phyloP scores from a whole-genome alignment of 2,888 invertebrate genomes.

The Protophormia terraenovae region DNA sequence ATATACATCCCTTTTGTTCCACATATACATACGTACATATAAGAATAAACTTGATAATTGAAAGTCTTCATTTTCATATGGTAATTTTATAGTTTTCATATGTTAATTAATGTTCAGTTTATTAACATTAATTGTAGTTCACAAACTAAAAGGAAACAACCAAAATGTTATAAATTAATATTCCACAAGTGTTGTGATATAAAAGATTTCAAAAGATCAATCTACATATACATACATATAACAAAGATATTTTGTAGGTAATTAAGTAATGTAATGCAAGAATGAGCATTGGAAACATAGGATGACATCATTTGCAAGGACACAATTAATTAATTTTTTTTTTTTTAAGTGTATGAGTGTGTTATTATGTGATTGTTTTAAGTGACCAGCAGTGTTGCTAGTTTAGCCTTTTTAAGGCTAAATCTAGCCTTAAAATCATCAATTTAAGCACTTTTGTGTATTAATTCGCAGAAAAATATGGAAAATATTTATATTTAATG shows the following conservation, averaged over 20 bases:
- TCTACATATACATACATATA: background rate
- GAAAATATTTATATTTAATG: too few species aligned
- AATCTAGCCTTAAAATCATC: too few species aligned
- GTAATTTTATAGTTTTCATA: conserved; percentile 67
- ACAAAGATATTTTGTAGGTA: conserved; percentile 42
- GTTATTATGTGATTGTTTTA: background rate
- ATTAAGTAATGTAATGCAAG: conserved; percentile 55
- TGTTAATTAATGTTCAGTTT: conserved; percentile 66
- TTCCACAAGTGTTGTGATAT: conserved; percentile 58
- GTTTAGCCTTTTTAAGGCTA: too few species aligned
- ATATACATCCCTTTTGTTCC: conserved; percentile 51
- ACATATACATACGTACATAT: background rate
- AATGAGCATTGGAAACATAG: background rate
- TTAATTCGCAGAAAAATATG: too few species aligned
- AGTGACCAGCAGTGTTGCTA: too few species aligned
- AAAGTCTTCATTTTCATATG: conserved; percentile 50
- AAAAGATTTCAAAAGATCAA: conserved; percentile 53
- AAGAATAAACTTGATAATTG: conserved; percentile 1
- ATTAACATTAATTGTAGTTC: conserved; percentile 66
- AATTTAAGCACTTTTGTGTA: too few species aligned
- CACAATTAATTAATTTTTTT: conserved; percentile 31
- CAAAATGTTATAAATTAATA: conserved; percentile 56
- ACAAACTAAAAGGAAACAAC: conserved; percentile 13
- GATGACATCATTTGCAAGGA: conserved; percentile 56
- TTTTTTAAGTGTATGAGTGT: background rate